Conservation (phyloP, 2,797 vertebrate species). For the Cyprinella venusta region DNA sequence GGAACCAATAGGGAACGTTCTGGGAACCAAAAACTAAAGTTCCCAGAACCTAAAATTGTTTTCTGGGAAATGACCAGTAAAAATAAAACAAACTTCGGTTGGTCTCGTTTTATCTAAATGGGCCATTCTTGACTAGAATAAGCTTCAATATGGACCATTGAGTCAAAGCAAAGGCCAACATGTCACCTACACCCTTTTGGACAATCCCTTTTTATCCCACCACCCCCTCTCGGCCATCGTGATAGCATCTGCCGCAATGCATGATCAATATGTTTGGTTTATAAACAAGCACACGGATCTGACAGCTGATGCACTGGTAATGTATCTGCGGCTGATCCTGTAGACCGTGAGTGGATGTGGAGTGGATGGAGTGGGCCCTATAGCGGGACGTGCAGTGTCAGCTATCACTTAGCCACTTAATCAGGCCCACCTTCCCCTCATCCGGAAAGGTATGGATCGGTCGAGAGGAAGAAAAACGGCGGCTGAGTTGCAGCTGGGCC, state of each 20-base stretch:
- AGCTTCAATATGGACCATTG: background rate
- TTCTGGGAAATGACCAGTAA: background rate
- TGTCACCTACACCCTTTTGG: background rate
- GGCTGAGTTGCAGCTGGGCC: background rate
- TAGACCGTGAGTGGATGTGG: conserved; percentile 19
- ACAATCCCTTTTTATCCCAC: background rate
- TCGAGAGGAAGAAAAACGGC: conserved; percentile 8
- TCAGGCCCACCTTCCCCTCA: conserved; percentile 24
- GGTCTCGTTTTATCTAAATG: background rate
- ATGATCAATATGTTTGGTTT: conserved; percentile 84
- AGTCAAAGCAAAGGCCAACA: background rate
- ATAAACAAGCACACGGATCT: conserved; percentile 77
- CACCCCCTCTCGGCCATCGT: conserved; percentile 60
- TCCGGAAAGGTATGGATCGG: conserved; percentile 38
- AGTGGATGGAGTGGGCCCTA: conserved; percentile 12
- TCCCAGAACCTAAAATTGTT: no score
- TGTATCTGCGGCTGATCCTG: conserved; percentile 67
- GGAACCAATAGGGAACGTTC: no score
- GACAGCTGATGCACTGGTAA: conserved; percentile 74
- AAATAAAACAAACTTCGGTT: background rate
- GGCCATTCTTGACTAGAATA: background rate
- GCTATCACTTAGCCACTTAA: conserved; percentile 47
- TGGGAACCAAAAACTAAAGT: no score
- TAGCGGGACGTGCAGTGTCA: conserved; percentile 15
- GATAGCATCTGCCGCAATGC: conserved; percentile 75